Evolutionary conservation across 2,888 invertebrate species (phyloP).

Genomic region (Galerucella calmariensis): DNA sequence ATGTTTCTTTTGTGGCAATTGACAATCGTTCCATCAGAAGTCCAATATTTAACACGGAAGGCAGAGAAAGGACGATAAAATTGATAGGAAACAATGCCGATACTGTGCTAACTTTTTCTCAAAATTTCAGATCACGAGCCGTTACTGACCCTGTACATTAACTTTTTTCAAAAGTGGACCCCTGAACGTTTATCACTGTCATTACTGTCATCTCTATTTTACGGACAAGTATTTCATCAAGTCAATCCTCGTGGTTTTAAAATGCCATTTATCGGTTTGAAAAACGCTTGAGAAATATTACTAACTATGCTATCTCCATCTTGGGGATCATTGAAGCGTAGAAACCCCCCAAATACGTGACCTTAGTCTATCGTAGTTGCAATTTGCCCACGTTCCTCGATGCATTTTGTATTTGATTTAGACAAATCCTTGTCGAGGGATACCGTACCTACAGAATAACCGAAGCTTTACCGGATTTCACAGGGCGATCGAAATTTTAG

Average conservation of each 20-base stretch:
- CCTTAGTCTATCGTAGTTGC: slow-evolving; percentile 4
- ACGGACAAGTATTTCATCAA: too few species aligned
- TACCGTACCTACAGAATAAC: not conserved
- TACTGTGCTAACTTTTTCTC: too few species aligned
- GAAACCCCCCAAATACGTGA: slow-evolving; percentile 12
- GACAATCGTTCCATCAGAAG: too few species aligned
- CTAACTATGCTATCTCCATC: not conserved
- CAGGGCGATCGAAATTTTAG: slow-evolving; percentile 20
- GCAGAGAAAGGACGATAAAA: too few species aligned
- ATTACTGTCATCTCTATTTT: too few species aligned
- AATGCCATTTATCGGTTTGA: not conserved
- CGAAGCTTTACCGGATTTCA: slow-evolving; percentile 10
- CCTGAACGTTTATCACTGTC: too few species aligned
- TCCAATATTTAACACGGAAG: too few species aligned
- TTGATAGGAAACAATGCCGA: too few species aligned
- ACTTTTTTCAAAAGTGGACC: too few species aligned
- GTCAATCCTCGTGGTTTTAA: not conserved
- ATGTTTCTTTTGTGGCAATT: too few species aligned
- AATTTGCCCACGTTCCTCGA: slow-evolving; percentile 10
- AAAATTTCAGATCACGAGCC: too few species aligned
- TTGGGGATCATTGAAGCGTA: not conserved
- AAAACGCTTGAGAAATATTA: slow-evolving; percentile 4
- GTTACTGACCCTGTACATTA: too few species aligned
- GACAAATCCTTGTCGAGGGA: slow-evolving; percentile 15
- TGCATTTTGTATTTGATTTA: slow-evolving; percentile 17